Percentiles rank a stretch among this genome's conserved stretches.
Evolutionary conservation across 2,888 invertebrate species (phyloP).

Genomic region (Hydrotaea diabolus): DNA sequence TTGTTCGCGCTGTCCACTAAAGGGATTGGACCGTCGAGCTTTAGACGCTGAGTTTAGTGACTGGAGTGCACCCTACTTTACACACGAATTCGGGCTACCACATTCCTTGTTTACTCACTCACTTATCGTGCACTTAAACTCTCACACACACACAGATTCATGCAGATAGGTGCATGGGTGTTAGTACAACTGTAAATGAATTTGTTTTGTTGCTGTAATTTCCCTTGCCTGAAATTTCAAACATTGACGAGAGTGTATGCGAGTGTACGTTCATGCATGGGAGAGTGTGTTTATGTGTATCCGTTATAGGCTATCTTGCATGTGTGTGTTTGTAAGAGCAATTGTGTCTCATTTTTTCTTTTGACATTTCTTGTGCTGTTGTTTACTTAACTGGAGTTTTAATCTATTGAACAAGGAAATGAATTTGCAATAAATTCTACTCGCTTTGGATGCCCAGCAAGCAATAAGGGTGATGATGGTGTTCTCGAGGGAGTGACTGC

Average conservation of each 20-base stretch:
- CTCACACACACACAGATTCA: background rate
- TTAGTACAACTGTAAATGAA: background rate
- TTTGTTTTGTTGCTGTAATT: slow-evolving; percentile 18
- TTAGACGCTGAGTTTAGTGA: background rate
- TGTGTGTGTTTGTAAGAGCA: background rate
- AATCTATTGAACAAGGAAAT: background rate
- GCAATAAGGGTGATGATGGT: slow-evolving; percentile 26
- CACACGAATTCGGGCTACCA: background rate
- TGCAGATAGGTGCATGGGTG: background rate
- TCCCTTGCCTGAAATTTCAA: slow-evolving; percentile 8
- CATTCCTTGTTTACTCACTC: slow-evolving; percentile 2
- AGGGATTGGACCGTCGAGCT: background rate
- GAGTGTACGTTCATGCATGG: background rate
- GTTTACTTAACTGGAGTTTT: background rate
- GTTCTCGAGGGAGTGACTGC: slow-evolving; percentile 21
- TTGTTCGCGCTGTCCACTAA: background rate
- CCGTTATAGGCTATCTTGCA: background rate
- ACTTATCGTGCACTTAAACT: background rate
- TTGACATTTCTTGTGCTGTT: background rate
- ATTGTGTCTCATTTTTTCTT: slow-evolving; percentile 5
- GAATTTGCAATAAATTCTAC: slow-evolving; percentile 23
- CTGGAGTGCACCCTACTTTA: background rate
- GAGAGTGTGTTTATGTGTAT: slow-evolving; percentile 24
- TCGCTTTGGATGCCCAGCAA: background rate
- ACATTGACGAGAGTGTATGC: background rate